Percentiles rank a stretch among this genome's conserved stretches.
These are phyloP conservation scores for Aselliscus stoliczkanus DNA, from an alignment of 2,797 vertebrate species.

Conservation along the genomic window DNA sequence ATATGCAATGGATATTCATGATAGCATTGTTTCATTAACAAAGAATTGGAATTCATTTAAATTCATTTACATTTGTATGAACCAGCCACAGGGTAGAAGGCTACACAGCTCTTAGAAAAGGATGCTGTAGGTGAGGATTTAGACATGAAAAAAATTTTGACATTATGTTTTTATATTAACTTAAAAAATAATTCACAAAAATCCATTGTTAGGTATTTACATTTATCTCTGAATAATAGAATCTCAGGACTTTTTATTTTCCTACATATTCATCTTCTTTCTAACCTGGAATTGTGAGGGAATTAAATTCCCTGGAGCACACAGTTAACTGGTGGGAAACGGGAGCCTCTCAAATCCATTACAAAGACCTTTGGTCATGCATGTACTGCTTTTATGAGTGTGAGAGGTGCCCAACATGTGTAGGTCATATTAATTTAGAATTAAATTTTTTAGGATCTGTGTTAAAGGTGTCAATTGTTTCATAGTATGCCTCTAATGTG, in stretches of 20 bases:
- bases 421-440: not conserved
- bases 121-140: not conserved
- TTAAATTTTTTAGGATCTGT: not conserved
- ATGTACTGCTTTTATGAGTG: not conserved
- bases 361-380: not conserved
- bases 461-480: not conserved
- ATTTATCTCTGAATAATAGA: not conserved
- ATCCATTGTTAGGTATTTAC: not conserved
- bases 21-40: not conserved
- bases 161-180: not conserved
- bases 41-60: not conserved
- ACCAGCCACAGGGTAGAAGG: not conserved
- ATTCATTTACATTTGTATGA: not conserved
- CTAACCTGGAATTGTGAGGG: not conserved
- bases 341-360: not conserved
- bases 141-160: not conserved
- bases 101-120: not conserved
- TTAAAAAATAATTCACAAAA: not conserved
- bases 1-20: not conserved
- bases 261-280: not conserved
- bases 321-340: not conserved
- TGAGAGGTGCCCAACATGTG: not conserved
- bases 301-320: not conserved
- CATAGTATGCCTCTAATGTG: not conserved
- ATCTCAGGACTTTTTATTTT: not conserved